A percentile compares a stretch with the other conserved stretches of the same genome.
Evolutionary conservation across 2,888 invertebrate species (phyloP).

Genomic region (Choreutis nemorana): DNA sequence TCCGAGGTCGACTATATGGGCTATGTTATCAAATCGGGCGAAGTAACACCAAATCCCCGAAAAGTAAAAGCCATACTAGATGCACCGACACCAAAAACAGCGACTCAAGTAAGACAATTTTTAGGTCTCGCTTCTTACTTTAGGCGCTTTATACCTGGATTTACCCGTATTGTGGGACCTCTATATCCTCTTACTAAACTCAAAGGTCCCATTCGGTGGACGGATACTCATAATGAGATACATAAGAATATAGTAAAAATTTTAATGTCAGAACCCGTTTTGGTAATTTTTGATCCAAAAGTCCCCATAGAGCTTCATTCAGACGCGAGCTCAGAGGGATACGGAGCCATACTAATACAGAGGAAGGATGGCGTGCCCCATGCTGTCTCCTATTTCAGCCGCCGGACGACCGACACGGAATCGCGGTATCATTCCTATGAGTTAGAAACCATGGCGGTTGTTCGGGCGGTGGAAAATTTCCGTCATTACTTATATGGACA

Average conservation of each 20-base stretch:
- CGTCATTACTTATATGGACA: constrained; percentile 5
- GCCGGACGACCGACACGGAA: constrained; percentile 7
- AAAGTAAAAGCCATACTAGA: constrained; percentile 14
- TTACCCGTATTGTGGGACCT: constrained; percentile 2
- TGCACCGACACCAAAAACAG: constrained; percentile 10
- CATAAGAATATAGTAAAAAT: not conserved
- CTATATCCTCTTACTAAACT: not conserved
- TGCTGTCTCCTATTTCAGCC: constrained; percentile 7
- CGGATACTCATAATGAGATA: not conserved
- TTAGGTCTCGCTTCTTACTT: constrained; percentile 5
- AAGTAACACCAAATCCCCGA: constrained; percentile 12
- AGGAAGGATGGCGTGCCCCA: not conserved
- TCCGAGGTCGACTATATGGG: constrained; percentile 12
- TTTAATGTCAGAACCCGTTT: not conserved
- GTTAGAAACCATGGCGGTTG: constrained; percentile 9
- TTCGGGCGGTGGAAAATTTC: not conserved
- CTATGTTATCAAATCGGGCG: too few species aligned
- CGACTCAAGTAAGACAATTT: constrained; percentile 10
- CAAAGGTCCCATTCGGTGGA: constrained; percentile 3
- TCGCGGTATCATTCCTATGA: constrained; percentile 9
- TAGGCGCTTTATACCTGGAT: constrained; percentile 2
- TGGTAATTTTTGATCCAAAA: constrained; percentile 9
- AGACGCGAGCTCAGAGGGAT: constrained; percentile 11
- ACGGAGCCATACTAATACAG: constrained; percentile 10
- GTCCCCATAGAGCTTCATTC: constrained; percentile 10